Conservation (phyloP, 2,113 vertebrate species). For the Boulengerochromis microlepis region DNA sequence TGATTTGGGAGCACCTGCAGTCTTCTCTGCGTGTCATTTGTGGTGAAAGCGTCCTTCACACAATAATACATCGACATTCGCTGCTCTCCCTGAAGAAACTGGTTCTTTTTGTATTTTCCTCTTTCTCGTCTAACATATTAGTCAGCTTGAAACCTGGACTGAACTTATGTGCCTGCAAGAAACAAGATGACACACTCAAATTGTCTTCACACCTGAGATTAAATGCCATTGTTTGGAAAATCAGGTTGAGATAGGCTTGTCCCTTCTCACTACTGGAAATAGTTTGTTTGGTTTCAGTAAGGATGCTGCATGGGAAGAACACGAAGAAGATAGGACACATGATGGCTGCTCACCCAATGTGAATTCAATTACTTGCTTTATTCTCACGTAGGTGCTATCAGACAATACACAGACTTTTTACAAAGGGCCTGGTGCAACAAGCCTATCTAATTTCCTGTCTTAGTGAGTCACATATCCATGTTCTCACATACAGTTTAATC, state of each 20-base stretch:
- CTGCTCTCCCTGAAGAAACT: not conserved
- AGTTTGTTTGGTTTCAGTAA: not conserved
- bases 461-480: not conserved
- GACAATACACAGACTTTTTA: not conserved
- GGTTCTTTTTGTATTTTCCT: not conserved
- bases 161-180: not conserved
- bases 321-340: not conserved
- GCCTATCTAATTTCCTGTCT: not conserved
- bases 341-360: not conserved
- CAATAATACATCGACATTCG: rapidly evolving
- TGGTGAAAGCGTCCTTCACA: not conserved
- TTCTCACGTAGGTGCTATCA: not conserved
- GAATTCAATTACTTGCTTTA: not conserved
- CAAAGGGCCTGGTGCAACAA: not conserved
- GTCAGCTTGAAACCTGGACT: not conserved
- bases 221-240: not conserved
- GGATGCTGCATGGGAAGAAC: rapidly evolving
- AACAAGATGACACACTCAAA: not conserved
- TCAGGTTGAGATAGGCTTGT: not conserved
- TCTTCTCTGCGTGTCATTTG: not conserved
- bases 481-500: not conserved
- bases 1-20: not conserved
- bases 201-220: not conserved
- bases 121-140: not conserved
- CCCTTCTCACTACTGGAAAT: not conserved